These are phyloP conservation scores for Merluccius polli DNA, from an alignment of 2,797 vertebrate species.

Conservation along the genomic window DNA sequence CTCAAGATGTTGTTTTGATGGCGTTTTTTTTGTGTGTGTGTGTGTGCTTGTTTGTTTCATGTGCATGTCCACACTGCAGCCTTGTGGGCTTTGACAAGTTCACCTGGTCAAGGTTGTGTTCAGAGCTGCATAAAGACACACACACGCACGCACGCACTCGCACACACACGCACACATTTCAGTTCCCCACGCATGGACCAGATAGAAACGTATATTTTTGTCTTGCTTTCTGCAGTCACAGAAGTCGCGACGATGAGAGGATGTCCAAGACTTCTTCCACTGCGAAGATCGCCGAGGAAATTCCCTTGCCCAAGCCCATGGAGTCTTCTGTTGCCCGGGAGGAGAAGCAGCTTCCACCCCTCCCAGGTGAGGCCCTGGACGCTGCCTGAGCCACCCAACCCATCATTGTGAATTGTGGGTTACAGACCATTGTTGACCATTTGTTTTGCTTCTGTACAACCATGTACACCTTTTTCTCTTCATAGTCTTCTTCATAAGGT, in stretches of 20 bases:
- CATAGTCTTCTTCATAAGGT: background rate
- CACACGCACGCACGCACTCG: slow-evolving; percentile 12
- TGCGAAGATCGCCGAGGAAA: slow-evolving; percentile 83
- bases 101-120: slow-evolving; percentile 7
- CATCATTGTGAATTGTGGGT: background rate
- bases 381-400: background rate
- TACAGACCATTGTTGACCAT: background rate
- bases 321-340: slow-evolving; percentile 80
- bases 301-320: slow-evolving; percentile 73
- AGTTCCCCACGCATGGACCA: background rate
- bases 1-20: slow-evolving; percentile 22
- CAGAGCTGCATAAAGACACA: background rate
- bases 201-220: slow-evolving; percentile 36
- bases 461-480: background rate
- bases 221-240: slow-evolving; percentile 70
- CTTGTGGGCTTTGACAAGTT: slow-evolving; percentile 11
- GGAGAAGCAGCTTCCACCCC: slow-evolving; percentile 86
- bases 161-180: background rate
- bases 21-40: slow-evolving; percentile 12
- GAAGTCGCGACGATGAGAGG: slow-evolving; percentile 91
- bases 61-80: slow-evolving; percentile 25
- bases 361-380: slow-evolving; percentile 80
- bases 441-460: background rate
- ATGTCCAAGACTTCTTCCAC: slow-evolving; percentile 83
- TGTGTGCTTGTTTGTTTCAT: slow-evolving; percentile 4